Evolutionary conservation across 2,113 vertebrate species (phyloP).

Genomic region (Rhegmatorhina hoffmannsi): DNA sequence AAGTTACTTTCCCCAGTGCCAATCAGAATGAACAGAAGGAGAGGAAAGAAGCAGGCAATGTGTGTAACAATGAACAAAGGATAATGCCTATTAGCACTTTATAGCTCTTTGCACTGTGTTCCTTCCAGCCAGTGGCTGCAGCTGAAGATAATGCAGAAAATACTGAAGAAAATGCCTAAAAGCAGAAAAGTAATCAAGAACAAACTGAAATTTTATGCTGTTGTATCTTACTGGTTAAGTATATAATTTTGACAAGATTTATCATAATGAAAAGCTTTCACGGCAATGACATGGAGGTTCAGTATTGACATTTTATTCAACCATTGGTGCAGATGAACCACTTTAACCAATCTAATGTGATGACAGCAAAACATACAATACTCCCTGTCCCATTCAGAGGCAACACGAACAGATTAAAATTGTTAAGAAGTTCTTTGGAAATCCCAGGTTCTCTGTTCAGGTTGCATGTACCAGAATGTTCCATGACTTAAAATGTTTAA

Average conservation of each 20-base stretch:
- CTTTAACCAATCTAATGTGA: slow-evolving; percentile 75
- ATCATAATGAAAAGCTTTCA: background rate
- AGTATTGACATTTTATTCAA: slow-evolving; percentile 66
- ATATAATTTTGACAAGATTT: slow-evolving; percentile 71
- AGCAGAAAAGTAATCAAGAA: slow-evolving; percentile 57
- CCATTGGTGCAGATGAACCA: slow-evolving; percentile 72
- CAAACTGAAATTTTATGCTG: slow-evolving; percentile 70
- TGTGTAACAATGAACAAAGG: slow-evolving; percentile 59
- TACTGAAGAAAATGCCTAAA: slow-evolving; percentile 49
- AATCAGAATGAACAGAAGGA: slow-evolving; percentile 46
- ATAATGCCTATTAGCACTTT: slow-evolving; percentile 49
- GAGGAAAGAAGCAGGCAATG: slow-evolving; percentile 75
- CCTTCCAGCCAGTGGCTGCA: slow-evolving; percentile 27
- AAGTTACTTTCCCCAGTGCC: background rate
- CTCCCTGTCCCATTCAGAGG: slow-evolving; percentile 79
- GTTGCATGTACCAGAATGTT: slow-evolving; percentile 40
- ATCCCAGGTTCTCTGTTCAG: slow-evolving; percentile 37
- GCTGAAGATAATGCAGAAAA: slow-evolving; percentile 29
- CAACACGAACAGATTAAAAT: slow-evolving; percentile 77
- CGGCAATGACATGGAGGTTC: background rate
- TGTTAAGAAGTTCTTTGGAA: slow-evolving; percentile 58
- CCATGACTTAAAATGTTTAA: background rate
- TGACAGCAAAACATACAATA: slow-evolving; percentile 78
- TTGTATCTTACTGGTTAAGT: slow-evolving; percentile 31
- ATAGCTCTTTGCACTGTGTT: slow-evolving; percentile 9